These are phyloP conservation scores for Dysmachus trigonus DNA, from an alignment of 2,888 invertebrate genomes.

Conservation along the genomic window DNA sequence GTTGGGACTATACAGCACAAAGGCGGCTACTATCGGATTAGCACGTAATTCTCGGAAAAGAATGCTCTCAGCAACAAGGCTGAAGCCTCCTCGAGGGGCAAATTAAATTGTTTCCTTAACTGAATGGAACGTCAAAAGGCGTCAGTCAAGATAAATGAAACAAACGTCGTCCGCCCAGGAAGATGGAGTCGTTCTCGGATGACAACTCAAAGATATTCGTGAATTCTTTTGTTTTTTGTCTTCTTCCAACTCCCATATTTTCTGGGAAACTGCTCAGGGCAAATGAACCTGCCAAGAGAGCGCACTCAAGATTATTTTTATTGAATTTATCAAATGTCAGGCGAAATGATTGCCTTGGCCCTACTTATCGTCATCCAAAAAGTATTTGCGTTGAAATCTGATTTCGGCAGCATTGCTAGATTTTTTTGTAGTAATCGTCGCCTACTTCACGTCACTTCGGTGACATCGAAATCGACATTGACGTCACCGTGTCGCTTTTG, in stretches of 20 bases:
- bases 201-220: neutral
- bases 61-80: neutral
- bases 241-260: neutral
- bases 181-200: neutral
- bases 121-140: constrained; percentile 24
- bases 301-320: constrained; percentile 6
- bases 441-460: no score
- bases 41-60: neutral
- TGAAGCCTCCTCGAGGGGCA: neutral
- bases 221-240: neutral
- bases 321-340: constrained; percentile 33
- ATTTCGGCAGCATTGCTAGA: neutral
- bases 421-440: neutral
- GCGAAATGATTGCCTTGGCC: neutral
- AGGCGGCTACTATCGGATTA: constrained; percentile 11
- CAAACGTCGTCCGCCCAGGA: neutral
- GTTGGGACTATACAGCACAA: neutral
- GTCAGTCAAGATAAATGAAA: constrained; percentile 22
- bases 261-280: neutral
- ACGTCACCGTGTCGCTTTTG: no score
- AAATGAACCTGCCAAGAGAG: neutral
- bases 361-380: neutral
- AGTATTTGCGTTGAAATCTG: neutral
- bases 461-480: no score
- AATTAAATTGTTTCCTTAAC: constrained; percentile 40